Percentiles rank a stretch among this genome's conserved stretches.
These are phyloP conservation scores for Karalla daura DNA, from an alignment of 2,797 vertebrate species.

Conservation along the genomic window DNA sequence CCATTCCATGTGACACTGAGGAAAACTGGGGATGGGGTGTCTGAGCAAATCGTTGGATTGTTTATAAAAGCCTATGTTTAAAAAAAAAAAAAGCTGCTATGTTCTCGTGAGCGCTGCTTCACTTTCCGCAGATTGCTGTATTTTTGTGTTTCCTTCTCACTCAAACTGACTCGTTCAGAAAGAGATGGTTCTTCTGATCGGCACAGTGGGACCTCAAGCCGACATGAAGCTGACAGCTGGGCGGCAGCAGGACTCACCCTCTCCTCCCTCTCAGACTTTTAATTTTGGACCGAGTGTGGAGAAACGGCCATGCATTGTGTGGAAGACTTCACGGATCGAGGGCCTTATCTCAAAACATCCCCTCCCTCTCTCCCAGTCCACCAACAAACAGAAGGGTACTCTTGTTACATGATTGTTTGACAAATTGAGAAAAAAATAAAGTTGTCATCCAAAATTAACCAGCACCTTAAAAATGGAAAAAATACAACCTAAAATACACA, in stretches of 20 bases:
- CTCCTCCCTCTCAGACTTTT: slow-evolving; percentile 34
- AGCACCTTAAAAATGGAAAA: slow-evolving; percentile 83
- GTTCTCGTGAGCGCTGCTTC: slow-evolving; percentile 77
- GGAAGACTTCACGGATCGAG: slow-evolving; percentile 51
- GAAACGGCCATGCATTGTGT: slow-evolving; percentile 13
- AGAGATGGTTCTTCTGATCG: slow-evolving; percentile 47
- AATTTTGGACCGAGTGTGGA: slow-evolving; percentile 41
- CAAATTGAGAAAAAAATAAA: slow-evolving; percentile 51
- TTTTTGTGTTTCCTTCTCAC: slow-evolving; percentile 45
- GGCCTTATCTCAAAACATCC: slow-evolving; percentile 29
- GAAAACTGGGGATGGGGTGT: slow-evolving; percentile 39
- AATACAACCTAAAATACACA: slow-evolving; percentile 67
- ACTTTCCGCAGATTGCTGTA: slow-evolving; percentile 77
- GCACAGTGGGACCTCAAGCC: slow-evolving; percentile 54
- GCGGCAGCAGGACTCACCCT: slow-evolving; percentile 34
- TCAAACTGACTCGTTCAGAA: slow-evolving; percentile 54
- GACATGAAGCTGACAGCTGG: slow-evolving; percentile 42
- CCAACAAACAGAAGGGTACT: slow-evolving; percentile 70
- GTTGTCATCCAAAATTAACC: slow-evolving; percentile 80
- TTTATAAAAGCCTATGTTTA: slow-evolving; percentile 42
- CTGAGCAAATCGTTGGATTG: slow-evolving; percentile 62
- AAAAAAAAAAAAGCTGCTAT: slow-evolving; percentile 78
- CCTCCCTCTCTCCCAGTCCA: slow-evolving; percentile 1
- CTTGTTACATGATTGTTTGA: slow-evolving; percentile 83
- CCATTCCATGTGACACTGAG: slow-evolving; percentile 74